Evolutionary conservation across 2,797 vertebrate genomes (phyloP).

Genomic region (Cyprinella venusta): DNA sequence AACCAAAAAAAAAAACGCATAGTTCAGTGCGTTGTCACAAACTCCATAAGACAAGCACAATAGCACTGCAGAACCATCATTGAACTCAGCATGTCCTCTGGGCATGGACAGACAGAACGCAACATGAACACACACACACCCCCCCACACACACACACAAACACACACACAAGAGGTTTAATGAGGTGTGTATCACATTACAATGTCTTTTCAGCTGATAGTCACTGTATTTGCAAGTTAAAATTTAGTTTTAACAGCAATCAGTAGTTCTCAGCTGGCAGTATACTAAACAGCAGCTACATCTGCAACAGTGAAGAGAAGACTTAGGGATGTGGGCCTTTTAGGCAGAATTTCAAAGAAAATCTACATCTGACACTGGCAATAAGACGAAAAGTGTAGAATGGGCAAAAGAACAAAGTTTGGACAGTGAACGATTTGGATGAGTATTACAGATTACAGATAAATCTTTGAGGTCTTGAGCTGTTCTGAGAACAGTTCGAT

Average conservation of each 20-base stretch:
- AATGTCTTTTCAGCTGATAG: no score
- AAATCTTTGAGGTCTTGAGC: background rate
- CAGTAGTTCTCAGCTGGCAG: no score
- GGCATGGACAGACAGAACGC: background rate
- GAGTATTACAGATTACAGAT: background rate
- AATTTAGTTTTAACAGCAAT: no score
- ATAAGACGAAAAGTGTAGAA: background rate
- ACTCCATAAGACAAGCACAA: constrained; percentile 13
- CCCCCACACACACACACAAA: no score
- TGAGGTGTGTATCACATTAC: no score
- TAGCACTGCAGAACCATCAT: background rate
- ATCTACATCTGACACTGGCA: background rate
- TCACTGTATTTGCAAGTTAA: no score
- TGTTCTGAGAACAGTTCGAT: constrained; percentile 8
- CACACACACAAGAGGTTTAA: no score
- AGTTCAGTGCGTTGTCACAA: constrained; percentile 8
- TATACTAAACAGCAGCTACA: no score
- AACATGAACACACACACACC: no score
- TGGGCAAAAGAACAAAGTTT: constrained; percentile 9
- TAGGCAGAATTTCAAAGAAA: constrained; percentile 7
- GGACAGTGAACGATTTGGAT: background rate
- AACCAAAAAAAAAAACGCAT: no score
- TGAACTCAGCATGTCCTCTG: background rate
- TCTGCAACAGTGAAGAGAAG: background rate
- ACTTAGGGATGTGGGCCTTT: background rate